Evolutionary conservation across 2,888 invertebrate genomes (phyloP), one percentile per base, ranked within the genome.

Genomic region (Onchidella celtica): DNA sequence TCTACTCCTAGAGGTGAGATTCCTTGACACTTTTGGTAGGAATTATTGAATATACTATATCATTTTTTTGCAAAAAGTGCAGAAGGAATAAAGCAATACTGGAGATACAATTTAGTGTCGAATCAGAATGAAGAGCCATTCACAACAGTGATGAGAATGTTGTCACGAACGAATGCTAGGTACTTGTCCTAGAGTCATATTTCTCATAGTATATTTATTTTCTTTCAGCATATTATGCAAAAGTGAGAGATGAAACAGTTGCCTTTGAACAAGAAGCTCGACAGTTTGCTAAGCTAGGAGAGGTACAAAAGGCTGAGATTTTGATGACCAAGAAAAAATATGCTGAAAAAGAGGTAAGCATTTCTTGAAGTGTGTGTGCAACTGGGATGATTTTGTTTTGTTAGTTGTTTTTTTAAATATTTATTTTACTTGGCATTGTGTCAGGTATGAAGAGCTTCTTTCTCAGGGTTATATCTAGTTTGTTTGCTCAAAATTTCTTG

Each of bases 321-420:
- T 85, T 90, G 76, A 84, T 93, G 73, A 92, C 86, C 34, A 93
- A 93, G 88, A 91, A 90, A 85, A 92, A 91, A 85, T 85, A 90
- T 40, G 91, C 92, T 4, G 92, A 93, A 79, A 92, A 90, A 88
- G 93, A 92, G 90, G 92, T 92, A 84, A 79, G 81, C 24, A 32
- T 21, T 27, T 47, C 27, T 29, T 79, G 57, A 2, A 11, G 11
- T 65, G 3, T 29, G 32, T 29, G 17, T 6, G 6, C 9, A 32
- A 65, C 3, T 9, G 9, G 3, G 9, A 3, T 27, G 3, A 11
- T 65, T 24, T 17, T 9, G 17, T 29, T 6, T 29, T 24, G 6
- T 32, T 17, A 24, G 24, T 65, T 29, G 2, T 65, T 65, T 66
- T 6, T 34, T 40, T 9, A 14, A 3, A 38, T 38, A 11, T n/a